phyloP scores from a whole-genome alignment of 2,888 invertebrate species.

The Uropetala carovei region DNA sequence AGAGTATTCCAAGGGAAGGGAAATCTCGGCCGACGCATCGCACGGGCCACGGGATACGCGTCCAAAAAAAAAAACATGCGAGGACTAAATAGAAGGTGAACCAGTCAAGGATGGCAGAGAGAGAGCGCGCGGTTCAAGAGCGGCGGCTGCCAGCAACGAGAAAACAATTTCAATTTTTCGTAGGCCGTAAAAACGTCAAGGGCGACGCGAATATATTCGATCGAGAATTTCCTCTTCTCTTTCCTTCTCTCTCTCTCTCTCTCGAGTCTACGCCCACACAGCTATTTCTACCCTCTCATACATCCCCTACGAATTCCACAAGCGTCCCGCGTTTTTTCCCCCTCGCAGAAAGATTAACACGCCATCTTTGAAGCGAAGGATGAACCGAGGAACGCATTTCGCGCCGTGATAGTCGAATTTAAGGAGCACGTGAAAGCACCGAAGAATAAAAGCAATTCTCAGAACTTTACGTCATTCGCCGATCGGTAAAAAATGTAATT shows the following conservation, averaged over 20 bases:
- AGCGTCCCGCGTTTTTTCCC: background rate
- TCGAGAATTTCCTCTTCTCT: background rate
- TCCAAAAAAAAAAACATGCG: too few species aligned
- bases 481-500: too few species aligned
- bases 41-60: too few species aligned
- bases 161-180: constrained; percentile 9
- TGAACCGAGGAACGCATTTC: background rate
- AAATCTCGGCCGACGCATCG: too few species aligned
- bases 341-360: background rate
- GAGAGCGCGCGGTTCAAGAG: constrained; percentile 6
- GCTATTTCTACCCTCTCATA: constrained; percentile 21
- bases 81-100: background rate
- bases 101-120: background rate
- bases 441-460: too few species aligned
- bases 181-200: constrained; percentile 48
- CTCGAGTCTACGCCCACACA: background rate
- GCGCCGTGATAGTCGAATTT: background rate
- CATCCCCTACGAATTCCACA: background rate
- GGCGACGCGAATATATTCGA: constrained; percentile 19
- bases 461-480: too few species aligned
- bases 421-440: background rate
- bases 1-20: too few species aligned
- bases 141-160: constrained; percentile 11
- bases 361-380: background rate
- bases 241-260: too few species aligned